phyloP scores from a whole-genome alignment of 1,140 invertebrate species.

The Drosophila seguyi region DNA sequence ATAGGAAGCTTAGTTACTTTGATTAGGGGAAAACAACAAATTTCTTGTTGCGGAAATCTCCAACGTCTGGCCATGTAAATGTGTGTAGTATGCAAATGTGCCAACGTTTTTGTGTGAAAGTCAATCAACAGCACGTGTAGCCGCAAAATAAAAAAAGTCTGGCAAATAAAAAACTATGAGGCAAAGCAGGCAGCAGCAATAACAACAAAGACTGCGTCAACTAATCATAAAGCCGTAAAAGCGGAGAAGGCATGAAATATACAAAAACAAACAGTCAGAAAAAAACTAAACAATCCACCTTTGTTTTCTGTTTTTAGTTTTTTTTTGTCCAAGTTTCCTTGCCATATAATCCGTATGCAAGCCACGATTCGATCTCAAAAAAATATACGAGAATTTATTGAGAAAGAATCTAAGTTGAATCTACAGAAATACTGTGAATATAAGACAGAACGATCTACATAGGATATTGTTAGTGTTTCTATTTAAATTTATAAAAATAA shows the following conservation, averaged over 20 bases:
- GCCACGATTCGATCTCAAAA: slow-evolving; percentile 23
- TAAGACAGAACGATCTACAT: no score
- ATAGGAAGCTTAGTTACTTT: slow-evolving; percentile 1
- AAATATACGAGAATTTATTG: slow-evolving; percentile 11
- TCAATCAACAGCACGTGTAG: slow-evolving; percentile 83
- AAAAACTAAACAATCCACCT: slow-evolving; percentile 42
- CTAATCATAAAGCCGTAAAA: slow-evolving; percentile 61
- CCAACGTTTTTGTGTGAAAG: slow-evolving; percentile 71
- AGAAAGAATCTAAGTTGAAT: neutral
- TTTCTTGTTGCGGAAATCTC: slow-evolving; percentile 26
- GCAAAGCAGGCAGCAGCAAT: slow-evolving; percentile 15
- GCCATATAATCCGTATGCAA: slow-evolving; percentile 10
- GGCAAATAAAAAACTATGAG: slow-evolving; percentile 14
- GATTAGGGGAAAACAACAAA: slow-evolving; percentile 20
- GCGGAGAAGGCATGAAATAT: slow-evolving; percentile 34
- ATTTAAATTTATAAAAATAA: neutral
- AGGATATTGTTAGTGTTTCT: no score
- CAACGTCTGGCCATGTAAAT: slow-evolving; percentile 4
- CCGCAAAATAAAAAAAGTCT: slow-evolving; percentile 28
- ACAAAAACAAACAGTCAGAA: slow-evolving; percentile 35
- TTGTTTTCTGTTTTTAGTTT: slow-evolving; percentile 18
- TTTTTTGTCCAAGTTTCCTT: slow-evolving; percentile 8
- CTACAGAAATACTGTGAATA: neutral
- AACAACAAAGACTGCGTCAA: slow-evolving; percentile 41
- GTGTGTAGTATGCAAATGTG: slow-evolving; percentile 47